Percentiles rank a stretch among this genome's conserved stretches.
These are phyloP conservation scores for Psilopogon haemacephalus DNA, from an alignment of 2,113 vertebrate species.

Conservation along the genomic window DNA sequence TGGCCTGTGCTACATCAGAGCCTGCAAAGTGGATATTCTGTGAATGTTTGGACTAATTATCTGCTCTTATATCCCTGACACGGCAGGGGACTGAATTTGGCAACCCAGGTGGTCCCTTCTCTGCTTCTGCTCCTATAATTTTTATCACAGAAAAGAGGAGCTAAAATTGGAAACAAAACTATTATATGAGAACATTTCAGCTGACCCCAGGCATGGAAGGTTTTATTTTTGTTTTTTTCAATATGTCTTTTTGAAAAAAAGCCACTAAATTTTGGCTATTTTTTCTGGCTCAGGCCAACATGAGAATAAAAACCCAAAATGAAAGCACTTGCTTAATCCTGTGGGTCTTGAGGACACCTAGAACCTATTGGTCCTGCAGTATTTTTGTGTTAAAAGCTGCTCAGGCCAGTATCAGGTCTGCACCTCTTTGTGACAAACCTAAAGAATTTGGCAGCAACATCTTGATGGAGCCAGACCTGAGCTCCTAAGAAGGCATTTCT, in stretches of 20 bases:
- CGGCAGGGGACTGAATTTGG: constrained; percentile 42
- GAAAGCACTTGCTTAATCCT: not conserved
- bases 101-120: constrained; percentile 64
- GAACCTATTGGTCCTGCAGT: not conserved
- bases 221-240: constrained; percentile 50
- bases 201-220: not conserved
- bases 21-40: constrained; percentile 36
- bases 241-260: constrained; percentile 31
- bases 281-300: not conserved
- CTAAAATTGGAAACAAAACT: constrained; percentile 57
- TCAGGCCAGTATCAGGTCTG: fast-evolving
- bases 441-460: not conserved
- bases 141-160: constrained; percentile 4
- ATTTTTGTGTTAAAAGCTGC: not conserved
- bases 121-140: constrained; percentile 44
- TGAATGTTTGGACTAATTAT: constrained; percentile 64
- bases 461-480: not conserved
- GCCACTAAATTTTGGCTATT: not conserved
- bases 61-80: constrained; percentile 42
- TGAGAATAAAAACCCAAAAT: not conserved
- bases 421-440: not conserved
- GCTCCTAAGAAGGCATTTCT: not conserved
- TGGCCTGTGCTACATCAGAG: constrained; percentile 44
- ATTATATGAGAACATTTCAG: constrained; percentile 6
- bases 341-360: not conserved